Conservation (phyloP, 2,113 vertebrate genomes). For the Sigmodon hispidus region DNA sequence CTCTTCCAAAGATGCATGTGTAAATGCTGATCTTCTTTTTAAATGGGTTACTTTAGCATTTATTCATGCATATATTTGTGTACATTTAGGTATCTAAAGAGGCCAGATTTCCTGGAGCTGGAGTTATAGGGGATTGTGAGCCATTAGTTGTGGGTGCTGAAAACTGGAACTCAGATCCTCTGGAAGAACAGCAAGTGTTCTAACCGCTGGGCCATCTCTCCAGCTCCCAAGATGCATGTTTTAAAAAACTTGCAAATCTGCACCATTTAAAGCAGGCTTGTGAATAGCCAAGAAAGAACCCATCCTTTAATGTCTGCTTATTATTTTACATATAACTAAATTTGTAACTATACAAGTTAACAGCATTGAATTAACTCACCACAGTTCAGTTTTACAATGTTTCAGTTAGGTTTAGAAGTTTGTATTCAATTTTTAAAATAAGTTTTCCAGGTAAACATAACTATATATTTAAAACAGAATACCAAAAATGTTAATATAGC, state of each 20-base stretch:
- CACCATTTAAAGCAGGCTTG: slow-evolving; percentile 34
- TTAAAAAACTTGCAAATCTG: neutral
- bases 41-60: neutral
- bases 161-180: neutral
- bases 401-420: neutral
- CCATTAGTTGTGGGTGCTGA: neutral
- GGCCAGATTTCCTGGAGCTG: neutral
- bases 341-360: neutral
- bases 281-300: neutral
- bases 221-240: neutral
- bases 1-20: neutral
- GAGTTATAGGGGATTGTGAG: neutral
- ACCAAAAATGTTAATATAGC: neutral
- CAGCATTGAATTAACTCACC: neutral
- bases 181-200: neutral
- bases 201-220: neutral
- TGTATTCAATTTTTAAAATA: neutral
- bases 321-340: neutral
- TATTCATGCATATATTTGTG: neutral
- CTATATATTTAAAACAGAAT: slow-evolving; percentile 17
- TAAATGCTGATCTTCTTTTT: neutral
- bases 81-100: neutral
- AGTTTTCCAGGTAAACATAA: neutral
- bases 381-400: neutral
- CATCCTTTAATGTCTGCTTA: neutral